Percentiles rank a stretch among this genome's conserved stretches.
These are phyloP conservation scores for human (Homo sapiens) DNA, from an alignment of 2,113 vertebrate species.

Conservation along the genomic window GRCh38 chr7:21336501-21337000, in stretches of 20 bases:
- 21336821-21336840: neutral
- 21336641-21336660: neutral
- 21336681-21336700: neutral
- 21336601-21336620: neutral
- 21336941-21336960: neutral
- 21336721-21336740: neutral
- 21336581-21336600: neutral
- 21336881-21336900: neutral
- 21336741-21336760: neutral
- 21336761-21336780: neutral
- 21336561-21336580: too few species aligned
- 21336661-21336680: neutral
- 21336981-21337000: neutral
- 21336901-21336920: neutral
- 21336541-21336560: too few species aligned
- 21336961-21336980: neutral
- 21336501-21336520: too few species aligned
- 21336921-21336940: neutral
- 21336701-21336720: neutral
- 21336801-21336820: neutral
- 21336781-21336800: neutral
- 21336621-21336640: neutral
- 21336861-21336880: neutral
- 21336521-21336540: too few species aligned
- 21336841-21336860: neutral